Conservation (phyloP, 2,888 invertebrate genomes). For the Orthonychiurus folsomi region DNA sequence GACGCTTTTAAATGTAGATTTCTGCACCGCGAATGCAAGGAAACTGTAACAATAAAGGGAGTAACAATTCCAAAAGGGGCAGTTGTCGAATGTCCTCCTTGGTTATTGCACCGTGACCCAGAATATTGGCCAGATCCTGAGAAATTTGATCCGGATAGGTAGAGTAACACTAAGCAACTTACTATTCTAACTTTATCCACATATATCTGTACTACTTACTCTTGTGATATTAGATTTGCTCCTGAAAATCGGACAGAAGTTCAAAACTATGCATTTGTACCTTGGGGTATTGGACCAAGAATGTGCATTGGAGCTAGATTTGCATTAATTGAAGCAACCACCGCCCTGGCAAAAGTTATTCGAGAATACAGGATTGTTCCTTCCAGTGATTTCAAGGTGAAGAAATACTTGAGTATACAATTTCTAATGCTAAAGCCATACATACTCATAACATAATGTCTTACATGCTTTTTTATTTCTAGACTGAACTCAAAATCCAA, state of each 20-base stretch:
- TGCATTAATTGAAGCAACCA: conserved; percentile 39
- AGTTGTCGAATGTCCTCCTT: conserved; percentile 37
- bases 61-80: conserved; percentile 36
- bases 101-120: conserved; percentile 34
- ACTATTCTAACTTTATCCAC: not conserved
- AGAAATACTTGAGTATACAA: not conserved
- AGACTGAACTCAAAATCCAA: conserved; percentile 33
- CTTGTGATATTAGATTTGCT: conserved; percentile 23
- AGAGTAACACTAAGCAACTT: not conserved
- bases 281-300: conserved; percentile 35
- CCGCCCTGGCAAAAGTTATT: conserved; percentile 35
- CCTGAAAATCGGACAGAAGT: conserved; percentile 37
- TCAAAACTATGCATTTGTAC: conserved; percentile 38
- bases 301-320: conserved; percentile 40
- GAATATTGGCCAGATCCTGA: conserved; percentile 39
- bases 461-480: not conserved
- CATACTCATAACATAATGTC: not conserved
- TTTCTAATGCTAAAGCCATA: not conserved
- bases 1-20: too few species aligned
- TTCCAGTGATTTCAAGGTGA: conserved; percentile 29
- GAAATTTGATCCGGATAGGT: conserved; percentile 28
- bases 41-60: conserved; percentile 38
- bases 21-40: conserved; percentile 37
- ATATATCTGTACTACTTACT: not conserved
- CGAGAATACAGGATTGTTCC: conserved; percentile 28